These are phyloP conservation scores for Alexandromys oeconomus DNA, from an alignment of 2,797 vertebrate species.

Conservation along the genomic window DNA sequence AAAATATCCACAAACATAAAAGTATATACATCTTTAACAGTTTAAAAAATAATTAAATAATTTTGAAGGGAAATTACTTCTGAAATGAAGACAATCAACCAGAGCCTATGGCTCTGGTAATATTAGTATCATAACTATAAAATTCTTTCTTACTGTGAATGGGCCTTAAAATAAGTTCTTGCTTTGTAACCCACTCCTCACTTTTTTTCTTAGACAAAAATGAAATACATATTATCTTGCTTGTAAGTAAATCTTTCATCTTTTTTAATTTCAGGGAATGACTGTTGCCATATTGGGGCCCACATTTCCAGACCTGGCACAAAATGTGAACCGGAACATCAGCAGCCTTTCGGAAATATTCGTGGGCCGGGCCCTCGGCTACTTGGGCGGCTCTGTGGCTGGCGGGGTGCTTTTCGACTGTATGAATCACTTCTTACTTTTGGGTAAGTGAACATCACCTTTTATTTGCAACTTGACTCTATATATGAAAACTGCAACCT, in stretches of 20 bases:
- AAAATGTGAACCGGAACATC: slow-evolving; percentile 93
- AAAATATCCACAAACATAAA: background rate
- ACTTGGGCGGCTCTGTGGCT: slow-evolving; percentile 93
- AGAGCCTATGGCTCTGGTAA: background rate
- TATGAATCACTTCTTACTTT: slow-evolving; percentile 92
- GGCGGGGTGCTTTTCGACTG: slow-evolving; percentile 93
- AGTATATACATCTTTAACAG: background rate
- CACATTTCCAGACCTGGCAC: slow-evolving; percentile 94
- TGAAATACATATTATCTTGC: background rate
- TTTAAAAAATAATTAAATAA: background rate
- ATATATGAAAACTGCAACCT: background rate
- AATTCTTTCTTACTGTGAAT: background rate
- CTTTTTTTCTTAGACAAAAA: background rate
- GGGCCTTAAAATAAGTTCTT: background rate
- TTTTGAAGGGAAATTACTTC: background rate
- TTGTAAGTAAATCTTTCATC: slow-evolving; percentile 29
- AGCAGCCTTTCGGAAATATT: slow-evolving; percentile 96
- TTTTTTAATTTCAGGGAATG: slow-evolving; percentile 91
- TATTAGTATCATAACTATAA: background rate
- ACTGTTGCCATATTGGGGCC: slow-evolving; percentile 94
- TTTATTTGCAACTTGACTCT: slow-evolving; percentile 6
- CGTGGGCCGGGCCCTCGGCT: slow-evolving; percentile 93
- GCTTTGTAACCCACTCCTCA: background rate
- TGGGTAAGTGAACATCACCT: slow-evolving; percentile 89
- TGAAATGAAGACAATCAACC: background rate